Evolutionary conservation across 2,113 vertebrate genomes (phyloP), one percentile per base, ranked within the genome.

Genomic region (Neolamprologus longior): DNA sequence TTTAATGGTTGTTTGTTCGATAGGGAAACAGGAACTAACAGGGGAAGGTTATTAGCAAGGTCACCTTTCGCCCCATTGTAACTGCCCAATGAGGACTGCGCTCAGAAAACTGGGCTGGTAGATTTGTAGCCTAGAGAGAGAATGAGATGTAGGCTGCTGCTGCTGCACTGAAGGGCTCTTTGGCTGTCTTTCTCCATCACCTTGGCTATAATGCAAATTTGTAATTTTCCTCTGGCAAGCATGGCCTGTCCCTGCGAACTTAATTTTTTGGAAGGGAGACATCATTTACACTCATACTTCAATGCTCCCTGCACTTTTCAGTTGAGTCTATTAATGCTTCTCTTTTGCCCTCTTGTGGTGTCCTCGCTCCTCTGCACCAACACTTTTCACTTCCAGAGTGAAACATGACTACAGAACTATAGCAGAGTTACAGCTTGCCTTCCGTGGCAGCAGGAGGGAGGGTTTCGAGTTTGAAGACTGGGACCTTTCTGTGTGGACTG

Each of bases 281-380:
- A 17, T 45, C 2, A 33, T 73, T 68, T 79, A n/a, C 66, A 47
- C 52, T 79, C 24, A 54, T 35, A 42, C 57, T 55, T 86, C 7
- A 66, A 21, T 57, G 35, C 45, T 37, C 78, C 2, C 7, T 5
- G 3, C 85, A 24, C 35, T 53, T 19, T 42, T 50, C 37, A 88
- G 8, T 31, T 9, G 50, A 40, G 5, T 17, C 3, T 28, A 57
- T 79, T 45, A 88, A 76, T 82, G n/a, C 50, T 31, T 83, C 85
- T 88, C 88, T 91, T 8, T 54, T 87, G 86, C 88, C 89, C 82
- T 89, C 94, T 91, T 42, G 85, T 93, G 92, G 88, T 53, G 42
- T 33, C 4, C 7, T 2, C 21, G 1, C 37, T 33, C 81, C 17
- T 66, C 52, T 90, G n/a, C 68, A 88, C 63, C 71, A 37, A 21